These are phyloP conservation scores for Alectoris magna DNA, from an alignment of 2,797 vertebrate species.

Conservation along the genomic window DNA sequence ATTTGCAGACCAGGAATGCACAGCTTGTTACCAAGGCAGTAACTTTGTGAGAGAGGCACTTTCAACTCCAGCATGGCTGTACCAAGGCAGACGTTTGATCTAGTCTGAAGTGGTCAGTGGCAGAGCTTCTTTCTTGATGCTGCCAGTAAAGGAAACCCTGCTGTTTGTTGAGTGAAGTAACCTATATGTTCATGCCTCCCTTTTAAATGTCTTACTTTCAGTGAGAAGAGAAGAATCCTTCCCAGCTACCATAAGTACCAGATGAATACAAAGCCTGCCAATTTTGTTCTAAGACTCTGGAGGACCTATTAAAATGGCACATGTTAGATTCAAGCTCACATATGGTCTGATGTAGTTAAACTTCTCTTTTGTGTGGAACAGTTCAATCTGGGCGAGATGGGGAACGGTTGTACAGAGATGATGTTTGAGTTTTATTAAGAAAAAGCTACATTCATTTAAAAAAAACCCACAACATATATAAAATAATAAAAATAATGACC, in stretches of 20 bases:
- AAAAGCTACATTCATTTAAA: not conserved
- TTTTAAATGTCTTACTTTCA: not conserved
- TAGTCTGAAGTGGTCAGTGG: not conserved
- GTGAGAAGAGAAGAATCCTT: not conserved
- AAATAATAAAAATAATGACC: not conserved
- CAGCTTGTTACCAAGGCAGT: not conserved
- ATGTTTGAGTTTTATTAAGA: not conserved
- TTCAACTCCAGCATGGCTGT: not conserved
- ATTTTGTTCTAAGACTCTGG: not conserved
- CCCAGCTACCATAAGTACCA: not conserved
- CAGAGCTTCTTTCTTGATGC: not conserved
- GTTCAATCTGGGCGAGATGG: not conserved
- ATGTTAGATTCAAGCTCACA: not conserved
- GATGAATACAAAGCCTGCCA: not conserved
- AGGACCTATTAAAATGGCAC: not conserved
- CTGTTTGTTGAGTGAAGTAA: not conserved
- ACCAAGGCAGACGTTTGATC: not conserved
- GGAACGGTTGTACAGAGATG: not conserved
- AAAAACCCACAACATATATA: not conserved
- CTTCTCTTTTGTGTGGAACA: not conserved
- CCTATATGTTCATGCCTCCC: accelerated
- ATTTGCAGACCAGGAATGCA: not conserved
- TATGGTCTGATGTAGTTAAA: not conserved
- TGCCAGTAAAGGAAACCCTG: not conserved
- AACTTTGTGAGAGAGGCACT: not conserved